Conservation (phyloP, 2,797 vertebrate genomes). For the Cacajao melanocephalus region DNA sequence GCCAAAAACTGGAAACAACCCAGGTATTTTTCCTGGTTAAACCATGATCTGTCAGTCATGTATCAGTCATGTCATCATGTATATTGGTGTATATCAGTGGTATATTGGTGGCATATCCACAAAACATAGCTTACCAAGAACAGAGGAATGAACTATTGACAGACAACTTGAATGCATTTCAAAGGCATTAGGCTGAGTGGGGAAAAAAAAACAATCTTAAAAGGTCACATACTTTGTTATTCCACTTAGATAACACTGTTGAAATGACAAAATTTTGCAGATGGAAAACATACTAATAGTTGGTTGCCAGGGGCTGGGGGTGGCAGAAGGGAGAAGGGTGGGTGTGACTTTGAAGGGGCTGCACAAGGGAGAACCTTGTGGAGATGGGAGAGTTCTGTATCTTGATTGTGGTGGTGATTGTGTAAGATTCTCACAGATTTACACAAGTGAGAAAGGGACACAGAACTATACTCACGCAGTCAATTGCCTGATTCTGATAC, state of each 20-base stretch:
- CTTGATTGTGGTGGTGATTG: neutral
- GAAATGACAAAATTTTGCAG: neutral
- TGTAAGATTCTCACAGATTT: neutral
- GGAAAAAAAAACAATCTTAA: neutral
- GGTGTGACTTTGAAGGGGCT: neutral
- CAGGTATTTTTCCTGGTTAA: neutral
- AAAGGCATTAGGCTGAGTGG: neutral
- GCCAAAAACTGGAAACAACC: neutral
- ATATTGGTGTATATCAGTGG: neutral
- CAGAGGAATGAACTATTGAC: neutral
- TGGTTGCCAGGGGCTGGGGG: neutral
- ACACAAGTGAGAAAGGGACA: neutral
- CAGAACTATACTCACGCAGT: neutral
- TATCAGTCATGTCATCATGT: too few relatives aligned
- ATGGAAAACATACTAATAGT: neutral
- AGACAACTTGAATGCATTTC: neutral
- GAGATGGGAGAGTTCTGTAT: neutral
- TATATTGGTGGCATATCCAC: neutral
- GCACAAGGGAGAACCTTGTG: too few relatives aligned
- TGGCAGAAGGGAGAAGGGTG: neutral
- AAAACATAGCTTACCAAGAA: neutral
- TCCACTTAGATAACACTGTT: neutral
- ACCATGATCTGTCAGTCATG: neutral
- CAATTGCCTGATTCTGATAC: neutral
- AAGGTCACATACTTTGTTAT: neutral